These are phyloP conservation scores for Pachyramphus minor DNA, from an alignment of 2,113 vertebrate genomes.

Conservation along the genomic window DNA sequence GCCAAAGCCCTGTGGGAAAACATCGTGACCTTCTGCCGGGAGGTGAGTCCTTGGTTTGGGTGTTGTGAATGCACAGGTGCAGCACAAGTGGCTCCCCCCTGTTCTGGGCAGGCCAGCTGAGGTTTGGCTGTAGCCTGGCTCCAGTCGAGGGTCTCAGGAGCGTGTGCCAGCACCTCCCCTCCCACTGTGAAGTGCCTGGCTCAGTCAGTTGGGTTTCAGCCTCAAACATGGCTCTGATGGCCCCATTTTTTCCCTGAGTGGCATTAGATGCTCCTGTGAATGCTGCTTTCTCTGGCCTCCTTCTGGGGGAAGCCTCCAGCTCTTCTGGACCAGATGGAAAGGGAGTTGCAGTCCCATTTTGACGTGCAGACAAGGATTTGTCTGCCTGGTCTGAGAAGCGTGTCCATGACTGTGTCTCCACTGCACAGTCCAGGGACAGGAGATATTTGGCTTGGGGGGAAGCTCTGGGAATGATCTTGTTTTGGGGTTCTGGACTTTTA, in stretches of 20 bases:
- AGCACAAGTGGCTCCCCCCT: background rate
- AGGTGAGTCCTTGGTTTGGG: conserved; percentile 78
- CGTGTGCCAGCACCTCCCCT: fast-evolving
- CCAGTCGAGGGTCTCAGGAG: background rate
- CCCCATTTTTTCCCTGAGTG: background rate
- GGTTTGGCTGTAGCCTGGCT: background rate
- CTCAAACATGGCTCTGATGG: background rate
- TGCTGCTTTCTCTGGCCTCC: background rate
- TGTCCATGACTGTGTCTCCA: background rate
- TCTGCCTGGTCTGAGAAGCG: background rate
- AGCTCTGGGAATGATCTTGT: background rate
- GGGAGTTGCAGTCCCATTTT: background rate
- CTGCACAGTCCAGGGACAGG: background rate
- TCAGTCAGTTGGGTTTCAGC: background rate
- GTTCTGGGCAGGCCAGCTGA: background rate
- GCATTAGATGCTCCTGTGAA: background rate
- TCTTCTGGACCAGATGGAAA: conserved; percentile 19
- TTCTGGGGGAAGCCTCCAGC: background rate
- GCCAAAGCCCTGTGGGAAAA: conserved; percentile 97
- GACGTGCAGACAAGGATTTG: background rate
- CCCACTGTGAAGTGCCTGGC: background rate
- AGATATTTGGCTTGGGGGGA: background rate
- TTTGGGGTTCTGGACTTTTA: background rate
- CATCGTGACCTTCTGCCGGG: conserved; percentile 93
- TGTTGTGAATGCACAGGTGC: background rate